Base-by-base conservation (phyloP, 2,113 vertebrate genomes). In the Saguinus midas region DNA sequence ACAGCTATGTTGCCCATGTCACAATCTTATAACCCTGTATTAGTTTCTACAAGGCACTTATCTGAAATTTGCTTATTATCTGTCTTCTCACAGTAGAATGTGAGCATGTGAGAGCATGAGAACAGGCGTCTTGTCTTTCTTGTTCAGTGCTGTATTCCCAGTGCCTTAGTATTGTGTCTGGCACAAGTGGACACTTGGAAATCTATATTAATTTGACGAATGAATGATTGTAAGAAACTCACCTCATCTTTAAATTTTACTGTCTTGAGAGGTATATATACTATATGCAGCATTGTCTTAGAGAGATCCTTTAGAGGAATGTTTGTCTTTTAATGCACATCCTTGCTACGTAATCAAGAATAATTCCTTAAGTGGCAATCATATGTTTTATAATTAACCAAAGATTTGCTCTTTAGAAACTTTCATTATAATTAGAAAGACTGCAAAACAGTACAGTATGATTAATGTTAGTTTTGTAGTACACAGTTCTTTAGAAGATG, bases 391-490 rank as follows among this genome's bases (percentile, higher is more conserved):
- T 79, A 84, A 93, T 10, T 83, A 32, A 79, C 43, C 61, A 73
- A 91, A 81, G 21, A 90, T 94, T 58, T 95, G 32, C 50, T 82
- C 20, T 80, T 32, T 76, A 72, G 73, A 87, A 89, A 92, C 52
- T 82, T 89, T 35, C 4, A 61, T 90, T 96, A 75, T 81, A 96
- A 66, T 84, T 57, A 85, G 76, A 90, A 92, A 90, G n/a, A 72
- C 68, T 35, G 5, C 45, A 70, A 90, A 93, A 87, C 10, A 78
- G 16, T 91, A 57, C 10, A n/a, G 25, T 79, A 1, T 78, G 61
- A 55, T 90, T 94, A 95, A 87, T 83, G 58, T n/a, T 95, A 43
- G 93, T 90, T 95, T 78, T 93, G n/a, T 87, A 75, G 14, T 55
- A 50, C 23, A 58, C 70, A 58, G 21, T 81, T 93, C 37, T 96